These are phyloP conservation scores for Eugnorisma glareosa DNA, from an alignment of 2,888 invertebrate genomes.

Conservation along the genomic window DNA sequence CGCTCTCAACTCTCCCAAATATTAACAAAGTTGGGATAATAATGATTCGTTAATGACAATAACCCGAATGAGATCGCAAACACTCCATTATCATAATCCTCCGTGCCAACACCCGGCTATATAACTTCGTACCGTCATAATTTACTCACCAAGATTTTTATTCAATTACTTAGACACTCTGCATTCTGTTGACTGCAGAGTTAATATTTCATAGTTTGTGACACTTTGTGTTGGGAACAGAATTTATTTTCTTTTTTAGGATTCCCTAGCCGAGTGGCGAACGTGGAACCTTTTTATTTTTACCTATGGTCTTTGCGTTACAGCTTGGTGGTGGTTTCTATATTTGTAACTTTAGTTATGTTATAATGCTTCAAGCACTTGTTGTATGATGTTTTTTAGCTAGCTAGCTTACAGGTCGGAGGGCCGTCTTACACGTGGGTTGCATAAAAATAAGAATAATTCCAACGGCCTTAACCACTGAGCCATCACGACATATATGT, in stretches of 20 bases:
- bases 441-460: neutral
- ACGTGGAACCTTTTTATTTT: neutral
- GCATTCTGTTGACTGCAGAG: constrained; percentile 69
- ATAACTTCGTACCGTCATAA: constrained; percentile 53
- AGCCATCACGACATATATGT: neutral
- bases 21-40: neutral
- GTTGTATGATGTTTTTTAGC: neutral
- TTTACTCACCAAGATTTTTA: constrained; percentile 67
- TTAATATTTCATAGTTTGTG: constrained; percentile 73
- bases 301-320: neutral
- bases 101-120: constrained; percentile 17
- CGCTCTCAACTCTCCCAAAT: neutral
- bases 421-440: neutral
- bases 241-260: constrained; percentile 50
- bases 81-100: constrained; percentile 31
- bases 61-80: constrained; percentile 9
- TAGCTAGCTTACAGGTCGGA: neutral
- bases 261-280: constrained; percentile 4
- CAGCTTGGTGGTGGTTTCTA: neutral
- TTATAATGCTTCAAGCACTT: neutral
- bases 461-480: neutral
- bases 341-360: neutral
- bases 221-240: constrained; percentile 61
- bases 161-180: constrained; percentile 70
- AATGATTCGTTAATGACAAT: constrained; percentile 21